Base-by-base conservation (phyloP, 2,797 vertebrate genomes). In the Sebastolobus alascanus region DNA sequence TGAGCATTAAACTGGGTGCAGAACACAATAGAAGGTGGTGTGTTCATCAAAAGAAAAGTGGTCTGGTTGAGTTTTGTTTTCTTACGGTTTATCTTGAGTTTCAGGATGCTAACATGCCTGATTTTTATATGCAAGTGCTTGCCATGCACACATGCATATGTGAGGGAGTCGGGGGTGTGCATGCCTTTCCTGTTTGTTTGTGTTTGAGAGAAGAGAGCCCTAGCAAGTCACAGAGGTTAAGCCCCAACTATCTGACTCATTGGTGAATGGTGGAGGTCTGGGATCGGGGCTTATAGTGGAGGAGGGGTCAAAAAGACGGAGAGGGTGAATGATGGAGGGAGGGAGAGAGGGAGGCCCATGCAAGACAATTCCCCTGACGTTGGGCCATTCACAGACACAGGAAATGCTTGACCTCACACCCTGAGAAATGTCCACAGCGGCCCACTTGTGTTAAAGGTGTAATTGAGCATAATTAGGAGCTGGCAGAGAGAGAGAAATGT, bases 391-490 rank as follows among this genome's bases (percentile, higher is more conserved):
- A 91, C 81, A 92, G 93, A 94, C 92, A 92, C 92, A 95, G 95
- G 95, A 96, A 95, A 96, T 96, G 93, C 93, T 96, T 95, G 93
- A 93, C 93, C 93, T 95, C 88, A 93, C 94, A 94, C 93, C 92
- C 94, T 90, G 90, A 93, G 93, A 94, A 94, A 95, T 91, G 83
- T 92, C 86, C 90, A 94, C 92, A 94, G 93, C 92, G 83, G 93
- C 83, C 89, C 89, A 87, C 87, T 95, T 95, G 94, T 95, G 91
- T 94, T 94, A 93, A 94, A 93, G 93, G 92, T 95, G 93, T 96
- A 95, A 96, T 95, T 93, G 93, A 94, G 92, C 87, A 92, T 93
- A 94, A 95, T 95, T 95, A 93, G 84, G 83, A 88, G 80, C 93
- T 95, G 94, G 93, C 93, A 94, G 80, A 91, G 88, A 85, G 79